Evolutionary conservation across 2,888 invertebrate species (phyloP).

Genomic region (Beris morrisii): DNA sequence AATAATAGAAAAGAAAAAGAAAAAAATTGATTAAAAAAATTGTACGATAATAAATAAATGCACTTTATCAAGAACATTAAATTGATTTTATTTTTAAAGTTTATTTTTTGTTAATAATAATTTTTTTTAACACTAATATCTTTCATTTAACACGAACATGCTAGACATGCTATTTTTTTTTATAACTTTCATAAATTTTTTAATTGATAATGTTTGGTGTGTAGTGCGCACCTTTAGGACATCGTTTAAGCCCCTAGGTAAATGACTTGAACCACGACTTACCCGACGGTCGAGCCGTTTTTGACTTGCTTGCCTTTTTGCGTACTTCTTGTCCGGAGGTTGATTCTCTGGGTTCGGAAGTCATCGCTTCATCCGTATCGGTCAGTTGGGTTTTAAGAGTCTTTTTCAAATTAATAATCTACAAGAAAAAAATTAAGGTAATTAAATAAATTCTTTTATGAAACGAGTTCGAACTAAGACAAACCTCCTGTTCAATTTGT

Average conservation of each 20-base stretch:
- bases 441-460: slow-evolving; percentile 13
- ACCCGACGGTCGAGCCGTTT: slow-evolving; percentile 48
- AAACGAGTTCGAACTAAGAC: not conserved
- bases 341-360: slow-evolving; percentile 71
- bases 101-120: slow-evolving; percentile 15
- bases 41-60: slow-evolving; percentile 6
- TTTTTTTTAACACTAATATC: not conserved
- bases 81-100: slow-evolving; percentile 30
- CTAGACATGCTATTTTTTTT: not conserved
- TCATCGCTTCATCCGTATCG: slow-evolving; percentile 84
- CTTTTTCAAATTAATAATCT: slow-evolving; percentile 88
- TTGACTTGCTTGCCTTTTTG: slow-evolving; percentile 53
- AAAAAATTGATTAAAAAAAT: slow-evolving; percentile 1
- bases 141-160: slow-evolving; percentile 2
- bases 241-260: slow-evolving; percentile 39
- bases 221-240: no score
- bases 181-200: not conserved
- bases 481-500: slow-evolving; percentile 82
- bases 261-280: slow-evolving; percentile 45
- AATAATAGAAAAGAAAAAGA: slow-evolving; percentile 34
- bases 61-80: slow-evolving; percentile 7
- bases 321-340: slow-evolving; percentile 48
- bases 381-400: slow-evolving; percentile 78
- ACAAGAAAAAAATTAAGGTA: slow-evolving; percentile 39
- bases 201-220: not conserved